Base-by-base conservation (phyloP, 2,113 vertebrate genomes). In the Peromyscus maniculatus region DNA sequence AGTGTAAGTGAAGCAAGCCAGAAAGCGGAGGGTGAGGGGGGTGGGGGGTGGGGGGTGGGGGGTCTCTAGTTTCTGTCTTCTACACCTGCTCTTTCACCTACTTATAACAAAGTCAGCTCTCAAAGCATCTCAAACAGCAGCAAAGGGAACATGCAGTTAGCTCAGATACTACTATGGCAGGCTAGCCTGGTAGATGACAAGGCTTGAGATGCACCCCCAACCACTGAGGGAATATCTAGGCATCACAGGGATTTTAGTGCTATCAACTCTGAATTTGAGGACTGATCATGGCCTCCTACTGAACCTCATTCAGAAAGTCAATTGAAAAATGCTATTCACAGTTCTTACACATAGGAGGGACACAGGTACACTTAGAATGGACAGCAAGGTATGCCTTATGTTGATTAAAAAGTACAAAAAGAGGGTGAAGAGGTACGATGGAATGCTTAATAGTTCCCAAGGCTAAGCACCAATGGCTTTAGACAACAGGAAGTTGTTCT, bases 311-410 rank as follows among this genome's bases (percentile, higher is more conserved):
- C 12, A 21, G 62, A 87, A 55, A 12, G 16, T 52, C 55, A 49
- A 9, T 26, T 24, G 26, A 26, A n/a, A 33, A 0, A 67, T n/a
- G 26, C 7, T 15, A 10, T 5, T 31, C 1, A 1, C 0, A 64
- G 72, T 21, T 57, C 69, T 24, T 36, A 12, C 15, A 17, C 12
- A 3, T 1, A 1, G 46, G n/a, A 0, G 11, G 11, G 66, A 59
- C 26, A 55, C 26, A 57, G 33, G 5, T 39, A 33, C 19, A 75
- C 17, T 15, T 43, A 16, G 10, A 8, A 6, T 3, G 46, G 72
- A 12, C 19, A 13, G 39, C 2, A 3, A 7, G 22, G 57, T 5
- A 0, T 5, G 16, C n/a, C 49, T 49, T 19, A 31, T 0, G 36
- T 28, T 24, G 4, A 39, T 49, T 17, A 43, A 39, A 26, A 71